Base-by-base conservation (phyloP, 35 echinoderm and acorn worm genomes). In the Lytechinus pictus region DNA sequence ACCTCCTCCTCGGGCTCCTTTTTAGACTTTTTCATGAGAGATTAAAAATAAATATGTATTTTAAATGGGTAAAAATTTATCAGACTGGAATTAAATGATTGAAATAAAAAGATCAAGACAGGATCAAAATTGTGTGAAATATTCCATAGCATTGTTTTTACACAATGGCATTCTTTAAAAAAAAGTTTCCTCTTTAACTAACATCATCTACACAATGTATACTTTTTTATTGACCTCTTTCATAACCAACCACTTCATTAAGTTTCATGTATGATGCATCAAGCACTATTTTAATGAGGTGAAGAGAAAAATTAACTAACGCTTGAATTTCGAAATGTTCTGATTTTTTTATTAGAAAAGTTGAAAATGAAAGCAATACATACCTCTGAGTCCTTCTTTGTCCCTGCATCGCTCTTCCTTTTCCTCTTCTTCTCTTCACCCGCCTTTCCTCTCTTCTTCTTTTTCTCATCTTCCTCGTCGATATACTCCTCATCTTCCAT, bases 391-490 rank as follows among this genome's bases (percentile, higher is more conserved):
- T 91, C 92, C 28, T 94, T 94, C 54, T 52, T 57, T 4, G 90
- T 28, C 4, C 94, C 54, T 27, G 21, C 86, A 94, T 92, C 29
- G 24, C 55, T 93, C 44, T 57, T 61, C 10, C 55, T 60, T 57
- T 96, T 92, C 51, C 86, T 97, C 66, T 97, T 97, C 61, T 97
- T 97, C n/a, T 97, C 96, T 13, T 92, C 57, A 4, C 14, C 52
- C 90, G n/a, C 95, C 27, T 95, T 95, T 10, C 58, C 14, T 54
- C 16, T 86, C 24, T 13, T 55, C 27, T 19, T 95, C 61, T 86
- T 57, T 33, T 95, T 13, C 79, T 86, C 94, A 12, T 86, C 33
- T 28, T 79, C 61, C 4, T 86, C 54, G 6, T 94, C 94, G 4
- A 13, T 66, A 5, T 95, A 24, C 27, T 53, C 13, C 9, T 95